Conservation (phyloP, 1,140 invertebrate genomes). For the Drosophila yakuba region DNA sequence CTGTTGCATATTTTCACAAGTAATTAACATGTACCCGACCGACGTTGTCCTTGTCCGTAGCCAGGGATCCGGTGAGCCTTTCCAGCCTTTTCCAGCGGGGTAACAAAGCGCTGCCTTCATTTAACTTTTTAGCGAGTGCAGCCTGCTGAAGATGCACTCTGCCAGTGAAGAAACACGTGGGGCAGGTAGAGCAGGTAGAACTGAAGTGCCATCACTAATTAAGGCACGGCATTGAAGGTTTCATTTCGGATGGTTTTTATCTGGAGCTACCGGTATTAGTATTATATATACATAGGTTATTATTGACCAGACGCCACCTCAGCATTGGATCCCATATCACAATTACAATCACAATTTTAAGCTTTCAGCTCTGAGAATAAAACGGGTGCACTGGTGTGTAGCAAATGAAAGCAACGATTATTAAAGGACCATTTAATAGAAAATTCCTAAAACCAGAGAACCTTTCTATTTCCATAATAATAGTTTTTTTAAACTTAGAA, state of each 20-base stretch:
- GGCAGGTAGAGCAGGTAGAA: not conserved
- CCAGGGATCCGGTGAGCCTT: conserved; percentile 23
- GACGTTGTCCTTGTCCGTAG: conserved; percentile 68
- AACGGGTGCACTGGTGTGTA: no score
- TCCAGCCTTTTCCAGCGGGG: conserved; percentile 28
- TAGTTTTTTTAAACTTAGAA: no score
- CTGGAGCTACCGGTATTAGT: not conserved
- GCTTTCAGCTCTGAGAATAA: no score
- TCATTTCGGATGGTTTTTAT: conserved; percentile 14
- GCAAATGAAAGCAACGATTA: no score
- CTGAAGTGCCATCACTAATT: conserved; percentile 3
- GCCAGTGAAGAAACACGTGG: not conserved
- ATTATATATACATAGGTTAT: no score
- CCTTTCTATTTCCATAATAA: no score
- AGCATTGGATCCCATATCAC: no score
- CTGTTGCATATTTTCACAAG: conserved; percentile 83
- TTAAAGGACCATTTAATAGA: no score
- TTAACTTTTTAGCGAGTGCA: conserved; percentile 71
- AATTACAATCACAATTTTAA: no score
- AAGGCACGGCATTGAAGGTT: conserved; percentile 18
- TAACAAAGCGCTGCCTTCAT: conserved; percentile 73
- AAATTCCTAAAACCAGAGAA: no score
- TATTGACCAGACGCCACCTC: no score
- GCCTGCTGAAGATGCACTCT: conserved; percentile 41
- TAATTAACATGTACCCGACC: conserved; percentile 79